Conservation (phyloP, 1,140 invertebrate species). For the Pararge aegeria region DNA sequence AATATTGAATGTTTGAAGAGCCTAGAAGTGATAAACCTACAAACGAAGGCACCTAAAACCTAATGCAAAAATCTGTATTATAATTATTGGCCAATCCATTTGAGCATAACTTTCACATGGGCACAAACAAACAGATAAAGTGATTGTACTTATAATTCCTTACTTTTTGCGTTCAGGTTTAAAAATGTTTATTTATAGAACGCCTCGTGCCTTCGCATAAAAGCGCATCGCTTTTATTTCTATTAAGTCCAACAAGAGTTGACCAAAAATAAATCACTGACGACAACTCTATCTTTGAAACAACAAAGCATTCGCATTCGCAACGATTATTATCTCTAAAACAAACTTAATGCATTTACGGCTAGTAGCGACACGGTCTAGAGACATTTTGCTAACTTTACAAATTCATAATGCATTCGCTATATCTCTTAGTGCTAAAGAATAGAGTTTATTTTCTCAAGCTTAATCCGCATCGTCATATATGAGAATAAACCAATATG, state of each 20-base stretch:
- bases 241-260: slow-evolving; percentile 71
- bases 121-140: no score
- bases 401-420: slow-evolving; percentile 36
- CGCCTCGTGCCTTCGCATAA: slow-evolving; percentile 22
- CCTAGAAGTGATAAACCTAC: no score
- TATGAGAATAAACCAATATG: slow-evolving; percentile 33
- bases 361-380: slow-evolving; percentile 75
- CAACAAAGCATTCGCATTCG: slow-evolving; percentile 75
- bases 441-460: slow-evolving; percentile 42
- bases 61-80: no score
- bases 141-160: no score
- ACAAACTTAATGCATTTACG: slow-evolving; percentile 78
- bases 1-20: no score
- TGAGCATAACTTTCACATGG: no score
- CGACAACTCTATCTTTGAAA: slow-evolving; percentile 77
- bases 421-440: slow-evolving; percentile 23
- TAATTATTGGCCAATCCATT: no score
- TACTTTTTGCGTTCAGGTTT: not conserved
- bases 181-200: not conserved
- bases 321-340: slow-evolving; percentile 78
- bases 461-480: slow-evolving; percentile 22
- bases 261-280: slow-evolving; percentile 75
- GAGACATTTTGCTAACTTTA: slow-evolving; percentile 67
- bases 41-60: no score
- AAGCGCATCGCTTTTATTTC: slow-evolving; percentile 39